These are phyloP conservation scores for Papilio polyxenes DNA, from an alignment of 1,140 invertebrate genomes.

Conservation along the genomic window DNA sequence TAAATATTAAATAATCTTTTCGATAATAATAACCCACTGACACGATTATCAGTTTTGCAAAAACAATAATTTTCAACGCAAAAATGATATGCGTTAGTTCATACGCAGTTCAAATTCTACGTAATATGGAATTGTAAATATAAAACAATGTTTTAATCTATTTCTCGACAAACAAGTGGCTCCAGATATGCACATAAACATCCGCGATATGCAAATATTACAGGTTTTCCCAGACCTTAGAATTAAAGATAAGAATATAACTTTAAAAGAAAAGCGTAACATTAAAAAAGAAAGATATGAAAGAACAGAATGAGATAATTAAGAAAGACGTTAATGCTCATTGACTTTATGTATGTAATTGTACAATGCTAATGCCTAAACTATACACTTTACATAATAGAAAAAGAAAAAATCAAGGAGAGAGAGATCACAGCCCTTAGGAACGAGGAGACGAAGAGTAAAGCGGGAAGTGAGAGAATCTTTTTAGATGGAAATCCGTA, in stretches of 20 bases:
- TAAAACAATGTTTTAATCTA: constrained; percentile 13
- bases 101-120: constrained; percentile 19
- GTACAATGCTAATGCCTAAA: too few relatives aligned
- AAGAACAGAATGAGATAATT: too few relatives aligned
- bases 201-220: neutral
- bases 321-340: too few relatives aligned
- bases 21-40: constrained; percentile 36
- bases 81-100: constrained; percentile 26
- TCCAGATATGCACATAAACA: neutral
- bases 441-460: too few relatives aligned
- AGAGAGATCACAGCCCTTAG: too few relatives aligned
- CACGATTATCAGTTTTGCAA: constrained; percentile 30
- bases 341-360: too few relatives aligned
- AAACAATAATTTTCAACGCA: constrained; percentile 30
- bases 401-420: too few relatives aligned
- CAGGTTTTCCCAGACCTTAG: neutral
- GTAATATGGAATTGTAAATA: constrained; percentile 8
- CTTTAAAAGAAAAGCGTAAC: neutral
- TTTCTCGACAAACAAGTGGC: neutral
- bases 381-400: too few relatives aligned
- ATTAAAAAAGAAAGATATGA: too few relatives aligned
- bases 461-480: neutral
- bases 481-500: neutral
- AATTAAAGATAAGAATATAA: neutral
- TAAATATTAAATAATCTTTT: constrained; percentile 27